A percentile compares a stretch with the other conserved stretches of the same genome.
These are phyloP conservation scores for Bhutanitis thaidina DNA, from an alignment of 2,888 invertebrate species.

Conservation along the genomic window DNA sequence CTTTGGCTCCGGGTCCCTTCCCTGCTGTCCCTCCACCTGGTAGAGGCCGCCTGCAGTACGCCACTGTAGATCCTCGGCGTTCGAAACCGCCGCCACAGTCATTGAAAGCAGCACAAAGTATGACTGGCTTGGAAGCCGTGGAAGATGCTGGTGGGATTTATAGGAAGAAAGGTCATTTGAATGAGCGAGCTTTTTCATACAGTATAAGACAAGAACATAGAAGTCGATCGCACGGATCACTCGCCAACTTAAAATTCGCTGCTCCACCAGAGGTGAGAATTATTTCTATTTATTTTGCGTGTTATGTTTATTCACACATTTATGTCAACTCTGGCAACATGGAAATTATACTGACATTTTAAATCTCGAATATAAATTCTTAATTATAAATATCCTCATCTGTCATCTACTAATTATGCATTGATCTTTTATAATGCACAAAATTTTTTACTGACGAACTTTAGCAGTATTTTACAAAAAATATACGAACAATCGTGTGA, in stretches of 20 bases:
- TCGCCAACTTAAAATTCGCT: constrained; percentile 94
- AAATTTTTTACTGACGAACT: too few species aligned
- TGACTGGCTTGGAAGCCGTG: constrained; percentile 83
- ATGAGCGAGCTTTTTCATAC: constrained; percentile 95
- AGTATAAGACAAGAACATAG: constrained; percentile 96
- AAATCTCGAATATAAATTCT: too few species aligned
- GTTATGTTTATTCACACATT: too few species aligned
- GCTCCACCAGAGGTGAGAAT: constrained; percentile 81
- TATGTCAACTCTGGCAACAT: too few species aligned
- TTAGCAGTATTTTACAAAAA: too few species aligned
- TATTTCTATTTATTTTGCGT: neutral
- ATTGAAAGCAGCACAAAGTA: constrained; percentile 84
- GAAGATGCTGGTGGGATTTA: constrained; percentile 87
- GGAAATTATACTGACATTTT: too few species aligned
- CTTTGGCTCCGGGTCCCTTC: constrained; percentile 69
- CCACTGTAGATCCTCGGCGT: constrained; percentile 82
- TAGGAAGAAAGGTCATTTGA: constrained; percentile 93
- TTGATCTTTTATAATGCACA: too few species aligned
- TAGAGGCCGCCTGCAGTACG: constrained; percentile 76
- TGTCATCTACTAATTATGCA: too few species aligned
- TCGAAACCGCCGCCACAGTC: constrained; percentile 81
- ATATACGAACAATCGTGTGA: too few species aligned
- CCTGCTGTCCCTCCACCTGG: constrained; percentile 58
- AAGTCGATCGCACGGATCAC: constrained; percentile 93
- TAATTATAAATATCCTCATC: too few species aligned